Conservation (phyloP, 2,888 invertebrate species). For the Leucophenga montana region DNA sequence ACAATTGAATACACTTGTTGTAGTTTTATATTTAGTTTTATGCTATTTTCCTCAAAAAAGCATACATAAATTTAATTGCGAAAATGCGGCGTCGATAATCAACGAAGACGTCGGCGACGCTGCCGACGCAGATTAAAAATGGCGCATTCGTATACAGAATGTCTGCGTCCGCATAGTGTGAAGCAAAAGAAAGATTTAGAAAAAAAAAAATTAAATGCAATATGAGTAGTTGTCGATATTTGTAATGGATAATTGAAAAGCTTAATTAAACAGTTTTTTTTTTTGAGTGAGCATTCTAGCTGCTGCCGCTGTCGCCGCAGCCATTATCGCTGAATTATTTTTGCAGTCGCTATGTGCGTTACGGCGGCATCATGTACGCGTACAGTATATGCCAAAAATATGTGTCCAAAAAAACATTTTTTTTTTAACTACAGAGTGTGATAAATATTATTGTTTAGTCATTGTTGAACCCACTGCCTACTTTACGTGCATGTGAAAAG, state of each 20-base stretch:
- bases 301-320: background rate
- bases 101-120: background rate
- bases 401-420: too few species aligned
- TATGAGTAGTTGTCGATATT: background rate
- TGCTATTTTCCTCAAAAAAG: too few species aligned
- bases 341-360: too few species aligned
- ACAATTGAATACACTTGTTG: background rate
- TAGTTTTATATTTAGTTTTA: background rate
- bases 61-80: background rate
- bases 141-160: conserved; percentile 42
- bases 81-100: conserved; percentile 8
- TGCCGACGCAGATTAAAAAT: conserved; percentile 46
- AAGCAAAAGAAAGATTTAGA: too few species aligned
- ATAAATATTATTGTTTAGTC: background rate
- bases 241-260: background rate
- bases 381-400: too few species aligned
- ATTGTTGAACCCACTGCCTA: too few species aligned
- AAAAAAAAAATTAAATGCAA: conserved; percentile 2
- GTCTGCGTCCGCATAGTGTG: background rate
- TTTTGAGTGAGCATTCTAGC: background rate
- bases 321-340: too few species aligned
- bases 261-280: background rate
- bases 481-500: too few species aligned
- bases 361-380: too few species aligned
- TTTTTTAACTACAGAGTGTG: too few species aligned